Base-by-base conservation (phyloP, 2,113 vertebrate genomes). In the Shinisaurus crocodilurus region DNA sequence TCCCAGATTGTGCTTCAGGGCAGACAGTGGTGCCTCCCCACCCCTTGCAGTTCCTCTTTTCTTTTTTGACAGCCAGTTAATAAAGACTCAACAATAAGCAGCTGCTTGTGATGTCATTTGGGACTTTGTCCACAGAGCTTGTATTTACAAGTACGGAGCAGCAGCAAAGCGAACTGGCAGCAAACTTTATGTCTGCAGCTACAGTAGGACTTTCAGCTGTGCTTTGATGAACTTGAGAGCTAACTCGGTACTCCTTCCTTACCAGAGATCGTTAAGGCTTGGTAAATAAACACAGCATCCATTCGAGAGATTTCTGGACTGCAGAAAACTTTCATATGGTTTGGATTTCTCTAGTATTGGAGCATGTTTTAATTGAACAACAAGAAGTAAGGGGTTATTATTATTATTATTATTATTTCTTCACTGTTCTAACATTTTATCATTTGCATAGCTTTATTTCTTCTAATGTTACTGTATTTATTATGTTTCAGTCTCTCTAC, bases 81-180 rank as follows among this genome's bases (percentile, higher is more conserved):
- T 98, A 97, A 97, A 98, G 97, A 96, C 97, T 97, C 97, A 97
- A 97, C 97, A 97, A 96, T 97, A 97, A 97, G 97, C 97, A 98
- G 97, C 97, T 98, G 97, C 96, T 96, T 96, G 97, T 98, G 97
- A 98, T 97, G 97, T 97, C 97, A 97, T 97, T 96, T 97, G 97
- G 97, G 97, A 97, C 96, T 98, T 97, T 97, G 97, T 97, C 96
- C 97, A 96, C 97, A 92, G 96, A 97, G 96, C 97, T 97, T 97
- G 97, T 98, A 97, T 97, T 97, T 98, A 97, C 97, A 97, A 97
- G 97, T 97, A 97, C 92, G 54, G 95, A 97, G 97, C 95, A 94
- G 96, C 93, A 92, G 90, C 34, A 95, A 95, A 91, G 86, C 91
- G 89, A 90, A 95, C 93, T 94, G 96, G 95, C 95, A 93, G 93